Base-by-base conservation (phyloP, 1,140 invertebrate species). In the Melitaea cinxia region DNA sequence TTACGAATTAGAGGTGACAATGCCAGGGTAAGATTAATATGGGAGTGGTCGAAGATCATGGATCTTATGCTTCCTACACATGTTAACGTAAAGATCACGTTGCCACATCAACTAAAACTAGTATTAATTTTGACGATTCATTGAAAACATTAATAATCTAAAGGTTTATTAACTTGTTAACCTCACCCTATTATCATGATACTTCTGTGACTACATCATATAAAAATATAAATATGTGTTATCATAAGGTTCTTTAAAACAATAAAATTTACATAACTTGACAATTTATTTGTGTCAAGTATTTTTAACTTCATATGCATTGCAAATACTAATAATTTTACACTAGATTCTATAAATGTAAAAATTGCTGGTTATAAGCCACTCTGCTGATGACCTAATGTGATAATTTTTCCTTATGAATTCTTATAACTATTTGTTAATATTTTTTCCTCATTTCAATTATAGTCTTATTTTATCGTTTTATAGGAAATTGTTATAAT, bases 11-110 rank as follows among this genome's bases (percentile, higher is more conserved):
- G 35, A 57, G 62, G 67, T 67, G 58, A 89, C 84, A 85, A 89
- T 89, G 87, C 87, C 87, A 77, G 87, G 87, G 87, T 89, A 89
- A 89, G 87, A 65, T 74, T 73, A 60, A 68, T 53, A 59, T 78
- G 80, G 84, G 84, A 87, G 82, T 87, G 83, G 68, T 67, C 59
- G 49, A 10, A 28, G 3, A 28, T 7, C 23, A 45, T 19, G 28
- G 35, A 55, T 47, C 26, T 14, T 50, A n/a, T 50, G 9, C 47
- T 50, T 24, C 19, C 35, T 39, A 45, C 39, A 45, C 39, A 45
- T 17, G 39, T 17, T 45, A 19, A 45, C 17, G 6, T 19, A 5
- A 50, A 35, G 26, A 59, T 50, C 28, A 35, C 15, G n/a, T 50
- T 50, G n/a, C 47, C n/a, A 19, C 39, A 45, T 45, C 19, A 45